Evolutionary conservation across 2,888 invertebrate genomes (phyloP).

Genomic region (Hermaeophaga mercurialis): DNA sequence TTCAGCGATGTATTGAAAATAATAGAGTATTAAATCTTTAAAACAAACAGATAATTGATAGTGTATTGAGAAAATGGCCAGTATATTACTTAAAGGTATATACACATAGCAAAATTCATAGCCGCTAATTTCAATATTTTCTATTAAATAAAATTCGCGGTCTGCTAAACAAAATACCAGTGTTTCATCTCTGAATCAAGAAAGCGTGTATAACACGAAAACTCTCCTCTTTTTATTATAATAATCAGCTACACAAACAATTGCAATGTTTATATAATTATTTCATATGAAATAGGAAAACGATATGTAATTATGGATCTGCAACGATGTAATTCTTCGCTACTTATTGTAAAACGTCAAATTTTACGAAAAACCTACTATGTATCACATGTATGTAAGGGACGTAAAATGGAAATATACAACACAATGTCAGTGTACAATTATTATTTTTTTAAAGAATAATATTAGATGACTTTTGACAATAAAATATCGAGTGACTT

Average conservation of each 20-base stretch:
- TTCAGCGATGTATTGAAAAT: conserved; percentile 21
- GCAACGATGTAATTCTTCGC: conserved; percentile 15
- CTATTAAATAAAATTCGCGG: conserved; percentile 41
- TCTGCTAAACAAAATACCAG: conserved; percentile 39
- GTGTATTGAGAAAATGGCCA: conserved; percentile 8
- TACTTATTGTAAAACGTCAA: neutral
- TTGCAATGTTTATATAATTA: conserved; percentile 51
- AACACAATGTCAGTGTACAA: too few relatives aligned
- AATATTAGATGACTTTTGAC: too few relatives aligned
- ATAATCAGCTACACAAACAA: conserved; percentile 36
- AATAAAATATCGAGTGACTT: too few relatives aligned
- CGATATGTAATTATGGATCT: conserved; percentile 37
- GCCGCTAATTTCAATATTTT: conserved; percentile 39
- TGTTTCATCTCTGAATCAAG: conserved; percentile 52
- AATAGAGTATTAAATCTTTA: conserved; percentile 14
- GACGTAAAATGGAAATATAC: too few relatives aligned
- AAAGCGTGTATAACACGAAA: conserved; percentile 48
- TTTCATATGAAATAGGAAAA: conserved; percentile 41
- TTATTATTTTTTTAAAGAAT: too few relatives aligned
- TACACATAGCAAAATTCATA: conserved; percentile 13
- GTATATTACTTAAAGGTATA: conserved; percentile 10
- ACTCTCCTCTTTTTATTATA: conserved; percentile 43
- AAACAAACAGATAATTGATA: conserved; percentile 17
- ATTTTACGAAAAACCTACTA: neutral
- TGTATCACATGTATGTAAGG: neutral